Evolutionary conservation across 2,797 vertebrate genomes (phyloP).

Genomic region (Cyprinella venusta): DNA sequence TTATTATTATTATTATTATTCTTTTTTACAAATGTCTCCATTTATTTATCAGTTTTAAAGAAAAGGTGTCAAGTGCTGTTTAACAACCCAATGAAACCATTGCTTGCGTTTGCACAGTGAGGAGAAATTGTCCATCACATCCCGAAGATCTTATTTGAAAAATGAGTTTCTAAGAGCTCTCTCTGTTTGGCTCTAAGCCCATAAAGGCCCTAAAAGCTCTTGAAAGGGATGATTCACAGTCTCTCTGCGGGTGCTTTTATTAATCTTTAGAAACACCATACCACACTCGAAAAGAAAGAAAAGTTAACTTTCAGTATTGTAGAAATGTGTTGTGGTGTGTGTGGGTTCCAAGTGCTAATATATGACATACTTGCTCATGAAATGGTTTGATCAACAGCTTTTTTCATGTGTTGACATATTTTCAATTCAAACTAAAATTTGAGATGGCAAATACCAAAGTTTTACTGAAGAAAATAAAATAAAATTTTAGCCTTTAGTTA

Average conservation of each 20-base stretch:
- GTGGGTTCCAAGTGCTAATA: background rate
- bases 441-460: background rate
- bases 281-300: background rate
- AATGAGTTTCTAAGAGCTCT: conserved; percentile 14
- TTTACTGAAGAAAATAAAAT: no score
- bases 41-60: background rate
- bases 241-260: background rate
- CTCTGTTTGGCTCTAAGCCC: background rate
- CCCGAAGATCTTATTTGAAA: conserved; percentile 12
- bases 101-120: background rate
- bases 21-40: background rate
- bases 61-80: background rate
- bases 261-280: background rate
- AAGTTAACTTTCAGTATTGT: conserved; percentile 8
- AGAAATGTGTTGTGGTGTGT: background rate
- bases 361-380: background rate
- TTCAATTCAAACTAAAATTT: background rate
- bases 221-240: conserved; percentile 26
- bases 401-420: background rate
- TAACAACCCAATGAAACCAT: background rate
- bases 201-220: conserved; percentile 16
- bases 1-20: background rate
- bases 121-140: background rate
- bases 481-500: background rate
- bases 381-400: background rate